Percentiles rank a stretch among this genome's conserved stretches.
Evolutionary conservation across 2,888 invertebrate genomes (phyloP).

Genomic region (Microchrysa polita): DNA sequence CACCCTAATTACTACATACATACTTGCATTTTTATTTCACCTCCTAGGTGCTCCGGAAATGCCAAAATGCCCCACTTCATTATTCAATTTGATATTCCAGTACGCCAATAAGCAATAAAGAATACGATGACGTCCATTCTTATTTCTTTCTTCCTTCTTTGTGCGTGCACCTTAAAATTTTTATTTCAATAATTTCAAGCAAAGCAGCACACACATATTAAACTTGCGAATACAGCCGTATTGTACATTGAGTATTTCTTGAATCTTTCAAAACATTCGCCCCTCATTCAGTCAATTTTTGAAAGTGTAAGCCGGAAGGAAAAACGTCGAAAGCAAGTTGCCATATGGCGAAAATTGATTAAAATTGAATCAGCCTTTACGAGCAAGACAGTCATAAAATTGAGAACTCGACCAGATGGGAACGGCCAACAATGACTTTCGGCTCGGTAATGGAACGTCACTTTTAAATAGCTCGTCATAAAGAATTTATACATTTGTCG

Average conservation of each 20-base stretch:
- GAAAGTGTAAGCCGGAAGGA: background rate
- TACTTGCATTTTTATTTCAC: too few relatives aligned
- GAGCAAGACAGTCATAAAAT: slow-evolving; percentile 34
- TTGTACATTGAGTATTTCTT: slow-evolving; percentile 11
- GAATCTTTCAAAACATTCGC: background rate
- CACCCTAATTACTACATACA: too few relatives aligned
- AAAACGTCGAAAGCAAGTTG: slow-evolving; percentile 14
- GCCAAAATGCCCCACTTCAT: too few relatives aligned
- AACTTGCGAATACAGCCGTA: background rate
- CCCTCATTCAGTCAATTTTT: background rate
- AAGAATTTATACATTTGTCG: background rate
- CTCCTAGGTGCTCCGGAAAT: too few relatives aligned
- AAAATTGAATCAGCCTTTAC: slow-evolving; percentile 37
- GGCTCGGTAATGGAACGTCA: background rate
- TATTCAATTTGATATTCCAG: too few relatives aligned
- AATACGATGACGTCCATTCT: slow-evolving; percentile 7
- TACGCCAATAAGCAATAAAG: too few relatives aligned
- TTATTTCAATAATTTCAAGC: background rate
- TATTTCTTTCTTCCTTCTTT: background rate
- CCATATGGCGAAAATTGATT: slow-evolving; percentile 41
- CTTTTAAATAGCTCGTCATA: background rate
- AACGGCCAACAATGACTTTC: slow-evolving; percentile 28
- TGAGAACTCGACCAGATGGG: slow-evolving; percentile 29
- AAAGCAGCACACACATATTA: background rate
- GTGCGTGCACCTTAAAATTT: slow-evolving; percentile 19